Evolutionary conservation across 2,113 vertebrate genomes (phyloP).

Genomic region (Tychaedon coryphoeus): DNA sequence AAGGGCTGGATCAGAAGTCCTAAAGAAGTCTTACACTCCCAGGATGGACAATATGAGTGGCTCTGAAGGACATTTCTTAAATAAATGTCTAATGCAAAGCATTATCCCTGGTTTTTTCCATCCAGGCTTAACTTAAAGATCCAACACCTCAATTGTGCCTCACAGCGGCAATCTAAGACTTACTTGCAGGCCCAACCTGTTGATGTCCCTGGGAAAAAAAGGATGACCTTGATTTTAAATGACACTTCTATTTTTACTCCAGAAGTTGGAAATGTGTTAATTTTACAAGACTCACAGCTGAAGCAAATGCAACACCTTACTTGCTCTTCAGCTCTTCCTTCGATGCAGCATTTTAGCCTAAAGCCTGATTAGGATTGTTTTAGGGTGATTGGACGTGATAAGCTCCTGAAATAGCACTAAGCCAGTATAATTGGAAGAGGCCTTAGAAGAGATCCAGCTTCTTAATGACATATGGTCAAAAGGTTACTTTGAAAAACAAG

Average conservation of each 20-base stretch:
- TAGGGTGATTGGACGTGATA: slow-evolving; percentile 33
- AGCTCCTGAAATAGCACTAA: slow-evolving; percentile 17
- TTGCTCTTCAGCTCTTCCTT: neutral
- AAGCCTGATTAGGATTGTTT: slow-evolving; percentile 55
- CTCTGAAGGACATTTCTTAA: neutral
- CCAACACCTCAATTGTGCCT: neutral
- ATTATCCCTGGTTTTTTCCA: neutral
- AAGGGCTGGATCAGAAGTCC: neutral
- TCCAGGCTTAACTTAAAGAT: neutral
- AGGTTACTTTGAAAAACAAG: slow-evolving; percentile 15
- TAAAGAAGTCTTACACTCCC: neutral
- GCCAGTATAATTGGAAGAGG: slow-evolving; percentile 39
- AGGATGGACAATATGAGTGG: neutral
- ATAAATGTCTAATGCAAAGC: neutral
- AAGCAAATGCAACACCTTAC: neutral
- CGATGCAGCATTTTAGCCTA: neutral
- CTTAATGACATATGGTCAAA: slow-evolving; percentile 43
- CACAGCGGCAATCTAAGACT: neutral
- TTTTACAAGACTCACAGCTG: neutral
- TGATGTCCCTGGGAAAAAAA: neutral
- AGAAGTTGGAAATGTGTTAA: neutral
- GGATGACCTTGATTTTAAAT: neutral
- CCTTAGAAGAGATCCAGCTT: slow-evolving; percentile 43
- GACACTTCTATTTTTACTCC: neutral
- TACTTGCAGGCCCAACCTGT: neutral